phyloP scores from a whole-genome alignment of 2,888 invertebrate species.

The Reticulitermes lucifugus region DNA sequence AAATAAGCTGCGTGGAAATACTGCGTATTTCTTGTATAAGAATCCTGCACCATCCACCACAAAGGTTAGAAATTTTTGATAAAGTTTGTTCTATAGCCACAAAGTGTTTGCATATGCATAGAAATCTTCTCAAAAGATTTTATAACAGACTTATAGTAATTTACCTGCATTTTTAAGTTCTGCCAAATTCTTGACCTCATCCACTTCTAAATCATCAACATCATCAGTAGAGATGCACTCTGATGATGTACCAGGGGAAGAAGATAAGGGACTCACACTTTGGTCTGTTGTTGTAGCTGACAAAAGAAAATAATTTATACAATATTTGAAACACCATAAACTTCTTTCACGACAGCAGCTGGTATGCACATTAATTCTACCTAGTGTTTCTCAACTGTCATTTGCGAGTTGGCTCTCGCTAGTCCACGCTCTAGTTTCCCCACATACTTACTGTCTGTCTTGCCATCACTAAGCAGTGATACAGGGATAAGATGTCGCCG shows the following conservation, averaged over 20 bases:
- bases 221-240: conserved; percentile 67
- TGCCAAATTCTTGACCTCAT: conserved; percentile 64
- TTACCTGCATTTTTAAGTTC: conserved; percentile 61
- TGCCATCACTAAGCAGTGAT: conserved; percentile 63
- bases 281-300: conserved; percentile 67
- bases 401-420: too few relatives aligned
- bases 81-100: too few relatives aligned
- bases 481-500: conserved; percentile 58
- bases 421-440: too few relatives aligned
- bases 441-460: conserved; percentile 64
- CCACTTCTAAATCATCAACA: conserved; percentile 67
- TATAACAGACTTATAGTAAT: not conserved
- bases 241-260: conserved; percentile 64
- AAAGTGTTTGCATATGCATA: too few relatives aligned
- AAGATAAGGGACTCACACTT: conserved; percentile 68
- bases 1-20: too few relatives aligned
- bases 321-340: too few relatives aligned
- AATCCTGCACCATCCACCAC: too few relatives aligned
- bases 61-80: too few relatives aligned
- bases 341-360: not conserved
- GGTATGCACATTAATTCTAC: not conserved
- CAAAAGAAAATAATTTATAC: conserved; percentile 32
- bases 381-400: too few relatives aligned
- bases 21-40: too few relatives aligned
- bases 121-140: too few relatives aligned